Base-by-base conservation (phyloP, 2,797 vertebrate species). In the Sebastes baramenuke region DNA sequence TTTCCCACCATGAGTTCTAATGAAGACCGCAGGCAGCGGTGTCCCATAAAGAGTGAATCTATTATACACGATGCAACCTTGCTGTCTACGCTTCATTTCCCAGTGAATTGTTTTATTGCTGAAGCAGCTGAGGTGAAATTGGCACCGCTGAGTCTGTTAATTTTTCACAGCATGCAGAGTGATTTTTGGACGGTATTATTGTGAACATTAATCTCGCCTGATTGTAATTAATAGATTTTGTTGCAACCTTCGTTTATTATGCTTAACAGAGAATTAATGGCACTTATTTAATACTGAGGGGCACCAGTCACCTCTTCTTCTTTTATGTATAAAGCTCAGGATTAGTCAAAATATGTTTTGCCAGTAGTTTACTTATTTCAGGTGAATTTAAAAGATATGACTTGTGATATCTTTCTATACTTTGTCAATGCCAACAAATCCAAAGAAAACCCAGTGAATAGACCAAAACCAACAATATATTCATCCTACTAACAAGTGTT, bases 11-110 rank as follows among this genome's bases (percentile, higher is more conserved):
- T 25, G 27, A 66, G 77, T 64, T 76, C 56, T 66, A 65, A 79
- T 67, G 18, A 61, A 72, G 65, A 34, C 70, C 46, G 72, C 79
- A 38, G 64, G 38, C 74, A 55, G 66, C 72, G 1, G 20, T 0
- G 30, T 73, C 82, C 66, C 22, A 13, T 66, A 9, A 79, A 75
- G 75, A 80, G 2, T 72, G 72, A 22, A 55, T 81, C 70, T 24
- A 18, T 75, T 46, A 77, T 79, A 74, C 76, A 76, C 64, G 10
- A 80, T 58, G 64, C 78, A 81, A 38, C 55, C 36, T 34, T 34
- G 32, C 65, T 74, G 65, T 55, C 13, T 65, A 32, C 14, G 20
- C 55, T 71, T 87, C 49, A 61, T 87, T 79, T 81, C 72, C 24
- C 36, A 52, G 27, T 27, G 42, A 34, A 62, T 54, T 22, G n/a